A percentile compares a stretch with the other conserved stretches of the same genome.
phyloP scores from a whole-genome alignment of 1,140 invertebrate species.

The Coelopa frigida region DNA sequence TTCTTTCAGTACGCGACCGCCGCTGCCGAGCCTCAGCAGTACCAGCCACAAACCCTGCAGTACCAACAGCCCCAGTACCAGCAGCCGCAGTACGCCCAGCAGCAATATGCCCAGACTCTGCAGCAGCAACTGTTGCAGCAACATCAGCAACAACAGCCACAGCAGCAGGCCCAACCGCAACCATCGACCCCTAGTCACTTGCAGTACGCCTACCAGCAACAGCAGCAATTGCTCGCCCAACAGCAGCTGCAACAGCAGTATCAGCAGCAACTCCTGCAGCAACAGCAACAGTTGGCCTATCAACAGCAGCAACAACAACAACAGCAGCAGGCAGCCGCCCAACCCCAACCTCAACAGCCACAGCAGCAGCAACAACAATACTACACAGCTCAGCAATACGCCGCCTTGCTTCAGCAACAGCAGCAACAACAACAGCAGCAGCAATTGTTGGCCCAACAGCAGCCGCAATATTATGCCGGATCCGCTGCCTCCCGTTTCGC shows the following conservation, averaged over 20 bases:
- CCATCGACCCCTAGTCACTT: conserved; percentile 32
- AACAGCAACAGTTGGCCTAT: conserved; percentile 7
- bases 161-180: conserved; percentile 3
- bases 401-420: conserved; percentile 15
- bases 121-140: conserved; percentile 14
- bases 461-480: conserved; percentile 1
- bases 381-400: conserved; percentile 9
- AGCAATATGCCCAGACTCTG: conserved; percentile 10
- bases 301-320: conserved; percentile 1
- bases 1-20: conserved; percentile 14
- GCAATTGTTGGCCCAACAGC: conserved; percentile 18
- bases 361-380: conserved; percentile 2
- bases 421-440: conserved; percentile 36
- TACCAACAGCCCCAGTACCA: conserved; percentile 7
- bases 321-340: neutral
- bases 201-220: conserved; percentile 24
- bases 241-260: too few species aligned
- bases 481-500: conserved; percentile 1
- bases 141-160: conserved; percentile 12
- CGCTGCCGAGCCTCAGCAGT: neutral
- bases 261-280: conserved; percentile 17
- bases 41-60: conserved; percentile 2
- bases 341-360: conserved; percentile 3
- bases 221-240: conserved; percentile 9
- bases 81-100: conserved; percentile 5